Evolutionary conservation across 1,140 invertebrate genomes (phyloP).

Genomic region (Zaprionus africanus): DNA sequence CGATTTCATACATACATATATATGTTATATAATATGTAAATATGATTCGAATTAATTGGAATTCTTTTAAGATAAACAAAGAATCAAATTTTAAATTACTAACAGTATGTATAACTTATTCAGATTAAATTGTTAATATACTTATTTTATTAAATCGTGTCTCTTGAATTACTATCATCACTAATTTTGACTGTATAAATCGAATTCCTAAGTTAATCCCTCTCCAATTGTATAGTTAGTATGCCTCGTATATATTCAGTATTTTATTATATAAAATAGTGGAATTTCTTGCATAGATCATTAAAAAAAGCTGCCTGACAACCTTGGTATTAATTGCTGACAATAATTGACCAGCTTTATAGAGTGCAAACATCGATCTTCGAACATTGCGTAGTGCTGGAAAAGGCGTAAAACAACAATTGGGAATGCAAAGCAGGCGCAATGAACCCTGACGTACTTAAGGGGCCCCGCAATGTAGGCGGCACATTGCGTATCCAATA

Average conservation of each 20-base stretch:
- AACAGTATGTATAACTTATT: too few species aligned
- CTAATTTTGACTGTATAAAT: background rate
- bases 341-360: background rate
- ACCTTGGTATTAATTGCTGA: background rate
- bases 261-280: background rate
- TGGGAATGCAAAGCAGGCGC: conserved; percentile 10
- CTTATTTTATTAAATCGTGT: too few species aligned
- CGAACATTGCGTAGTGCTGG: background rate
- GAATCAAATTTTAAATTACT: too few species aligned
- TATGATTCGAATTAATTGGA: too few species aligned
- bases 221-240: background rate
- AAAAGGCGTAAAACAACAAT: background rate
- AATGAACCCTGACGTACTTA: conserved; percentile 12
- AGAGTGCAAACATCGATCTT: background rate
- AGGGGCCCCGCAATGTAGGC: conserved; percentile 6
- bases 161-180: too few species aligned
- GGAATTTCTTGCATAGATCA: conserved; percentile 1
- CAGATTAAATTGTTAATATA: too few species aligned
- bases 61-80: too few species aligned
- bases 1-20: too few species aligned
- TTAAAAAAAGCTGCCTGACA: background rate
- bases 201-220: background rate
- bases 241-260: background rate
- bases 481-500: conserved; percentile 20
- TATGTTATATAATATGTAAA: too few species aligned